phyloP scores from a whole-genome alignment of 2,888 invertebrate species.

The Sinopyrophorus schimmeli region DNA sequence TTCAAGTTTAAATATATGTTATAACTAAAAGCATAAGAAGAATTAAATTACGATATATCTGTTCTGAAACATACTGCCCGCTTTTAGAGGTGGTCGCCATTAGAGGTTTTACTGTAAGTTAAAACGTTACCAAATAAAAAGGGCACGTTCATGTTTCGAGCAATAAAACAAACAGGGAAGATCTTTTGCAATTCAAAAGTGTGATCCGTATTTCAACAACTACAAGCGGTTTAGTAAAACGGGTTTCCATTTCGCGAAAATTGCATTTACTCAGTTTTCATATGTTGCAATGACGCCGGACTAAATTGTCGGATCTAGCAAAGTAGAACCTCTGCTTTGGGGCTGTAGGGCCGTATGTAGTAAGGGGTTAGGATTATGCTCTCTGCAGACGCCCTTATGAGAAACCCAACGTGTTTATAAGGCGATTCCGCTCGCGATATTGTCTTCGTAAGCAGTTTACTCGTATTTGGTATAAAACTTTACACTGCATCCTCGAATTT shows the following conservation, averaged over 20 bases:
- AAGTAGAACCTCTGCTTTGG: conserved; percentile 26
- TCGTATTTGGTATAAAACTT: conserved; percentile 22
- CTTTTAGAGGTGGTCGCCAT: too few relatives aligned
- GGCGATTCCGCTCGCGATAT: conserved; percentile 31
- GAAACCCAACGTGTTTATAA: conserved; percentile 33
- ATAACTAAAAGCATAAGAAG: too few relatives aligned
- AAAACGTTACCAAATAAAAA: too few relatives aligned
- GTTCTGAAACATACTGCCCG: too few relatives aligned
- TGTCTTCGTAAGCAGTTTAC: conserved; percentile 30
- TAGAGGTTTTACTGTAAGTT: too few relatives aligned
- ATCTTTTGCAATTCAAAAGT: too few relatives aligned
- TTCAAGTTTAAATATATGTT: too few relatives aligned
- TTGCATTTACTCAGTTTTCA: conserved; percentile 38
- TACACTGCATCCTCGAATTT: conserved; percentile 18
- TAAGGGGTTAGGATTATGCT: conserved; percentile 30
- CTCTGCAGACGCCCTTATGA: conserved; percentile 29
- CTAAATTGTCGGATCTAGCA: conserved; percentile 34
- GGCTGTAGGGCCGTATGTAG: conserved; percentile 22
- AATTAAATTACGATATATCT: too few relatives aligned
- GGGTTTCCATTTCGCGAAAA: conserved; percentile 35
- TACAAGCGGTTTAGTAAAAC: conserved; percentile 25
- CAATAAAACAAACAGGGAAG: background rate
- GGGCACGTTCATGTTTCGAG: conserved; percentile 2
- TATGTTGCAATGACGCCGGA: conserved; percentile 33
- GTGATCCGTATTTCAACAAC: conserved; percentile 18